Base-by-base conservation (phyloP, 35 echinoderm and acorn worm species). In the Patiria miniata region DNA sequence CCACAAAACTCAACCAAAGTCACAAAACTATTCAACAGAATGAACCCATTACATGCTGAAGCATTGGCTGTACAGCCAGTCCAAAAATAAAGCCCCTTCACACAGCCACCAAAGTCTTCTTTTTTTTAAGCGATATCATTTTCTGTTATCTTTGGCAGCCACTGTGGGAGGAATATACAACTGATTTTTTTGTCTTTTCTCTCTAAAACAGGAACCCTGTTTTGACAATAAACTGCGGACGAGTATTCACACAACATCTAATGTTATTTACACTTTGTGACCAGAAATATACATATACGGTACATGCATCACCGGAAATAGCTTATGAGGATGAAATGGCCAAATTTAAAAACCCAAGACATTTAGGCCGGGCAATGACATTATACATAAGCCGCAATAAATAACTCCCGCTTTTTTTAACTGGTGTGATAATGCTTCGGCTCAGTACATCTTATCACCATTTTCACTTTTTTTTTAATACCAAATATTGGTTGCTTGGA, bases 261-360 rank as follows among this genome's bases (percentile, higher is more conserved):
- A 58, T 79, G 79, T 86, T 85, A 85, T 91, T 86, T 86, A 91
- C 81, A 91, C 76, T 89, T 91, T 82, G 68, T 86, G 83, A 86
- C 90, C 90, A 91, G 90, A 91, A 91, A 91, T 91, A 91, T 91
- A 91, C 90, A 91, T 65, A 91, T 91, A 84, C 82, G 53, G 51
- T 53, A 60, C 57, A 84, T 84, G 82, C 82, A 61, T 58, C 38
- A 60, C 51, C 57, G 54, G 82, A 52, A 84, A 58, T 38, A 84
- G 38, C 53, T 53, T 38, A 44, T 42, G 29, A 58, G 38, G 57
- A 28, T 22, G 44, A 36, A 82, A 82, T 52, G 40, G 28, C n/a
- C 21, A 26, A 37, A 84, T 59, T 51, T 60, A 58, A 59, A 47
- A 59, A 51, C 39, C 39, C 68, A 91, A 86, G 39, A 86, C 82